Evolutionary conservation across 2,113 vertebrate species (phyloP), one percentile per base, ranked within the genome.

Genomic region (Periophthalmodon schlosseri): DNA sequence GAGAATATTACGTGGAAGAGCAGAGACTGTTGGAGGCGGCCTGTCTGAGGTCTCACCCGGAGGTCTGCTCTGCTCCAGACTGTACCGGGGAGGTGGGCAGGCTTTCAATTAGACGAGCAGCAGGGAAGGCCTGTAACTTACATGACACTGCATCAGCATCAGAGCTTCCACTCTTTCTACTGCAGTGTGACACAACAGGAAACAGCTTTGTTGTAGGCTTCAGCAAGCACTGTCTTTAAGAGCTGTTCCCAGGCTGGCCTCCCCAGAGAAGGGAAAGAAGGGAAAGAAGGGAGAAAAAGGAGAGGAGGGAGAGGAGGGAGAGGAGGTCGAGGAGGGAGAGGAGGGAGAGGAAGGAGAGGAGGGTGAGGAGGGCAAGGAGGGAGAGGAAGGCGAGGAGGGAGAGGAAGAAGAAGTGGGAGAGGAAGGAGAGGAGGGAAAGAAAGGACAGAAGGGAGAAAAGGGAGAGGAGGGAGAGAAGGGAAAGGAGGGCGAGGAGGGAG

Each of bases 21-120:
- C 11, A 68, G 72, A 76, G 70, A 44, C 78, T 47, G 44, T 73
- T 50, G 57, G 16, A 54, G 56, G 49, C 39, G 68, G n/a, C 49
- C 71, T 56, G 70, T 54, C 50, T 71, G 39, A 69, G 60, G 60
- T 76, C 57, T 67, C 15, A 49, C 24, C 54, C 2, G 23, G 72
- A 75, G 74, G 56, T 79, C 65, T 83, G 68, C 74, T 70, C 28
- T 28, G 28, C 44, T 74, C 54, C 58, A 74, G 70, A 65, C 68
- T 60, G 70, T 71, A 65, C 73, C 69, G 76, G 72, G 71, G 39
- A 44, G 39, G 39, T 44, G 39, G 39, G 39, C 39, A 66, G 28
- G 79, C 73, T 74, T 83, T 76, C 73, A 83, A 83, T 79, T 78
- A 83, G 68, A 52, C 74, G 69, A 81, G 74, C 73, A 76, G 78